These are phyloP conservation scores for Isurus oxyrinchus DNA, from an alignment of 2,113 vertebrate species.

Conservation along the genomic window DNA sequence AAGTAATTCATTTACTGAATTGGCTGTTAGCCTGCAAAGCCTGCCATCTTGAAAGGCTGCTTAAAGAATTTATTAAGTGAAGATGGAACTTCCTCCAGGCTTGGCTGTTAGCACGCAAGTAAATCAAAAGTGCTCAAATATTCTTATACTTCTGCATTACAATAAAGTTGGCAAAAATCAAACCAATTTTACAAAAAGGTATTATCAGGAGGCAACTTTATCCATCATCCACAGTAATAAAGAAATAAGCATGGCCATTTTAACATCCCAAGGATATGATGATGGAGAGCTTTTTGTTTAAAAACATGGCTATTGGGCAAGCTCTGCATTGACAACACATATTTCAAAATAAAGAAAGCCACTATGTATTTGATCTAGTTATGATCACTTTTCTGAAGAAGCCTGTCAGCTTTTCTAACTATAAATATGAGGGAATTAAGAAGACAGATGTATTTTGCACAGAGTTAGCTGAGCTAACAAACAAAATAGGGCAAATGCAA, in stretches of 20 bases:
- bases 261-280: not conserved
- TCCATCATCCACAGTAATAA: not conserved
- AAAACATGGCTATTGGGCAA: not conserved
- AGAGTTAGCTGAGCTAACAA: not conserved
- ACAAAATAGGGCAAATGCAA: not conserved
- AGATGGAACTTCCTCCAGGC: not conserved
- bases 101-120: not conserved
- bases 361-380: not conserved
- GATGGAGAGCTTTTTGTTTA: not conserved
- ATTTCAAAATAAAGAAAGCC: not conserved
- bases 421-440: not conserved
- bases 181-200: not conserved
- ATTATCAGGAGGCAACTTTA: not conserved
- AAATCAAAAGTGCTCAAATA: not conserved
- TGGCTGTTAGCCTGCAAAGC: not conserved
- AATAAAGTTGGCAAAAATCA: not conserved
- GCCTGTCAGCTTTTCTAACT: not conserved
- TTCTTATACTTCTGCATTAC: not conserved
- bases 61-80: not conserved
- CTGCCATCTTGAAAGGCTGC: not conserved
- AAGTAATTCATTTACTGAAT: not conserved
- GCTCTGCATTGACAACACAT: too few relatives aligned
- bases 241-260: not conserved
- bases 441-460: not conserved
- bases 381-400: not conserved